These are phyloP conservation scores for Neoniphon sammara DNA, from an alignment of 2,797 vertebrate genomes.

Conservation along the genomic window DNA sequence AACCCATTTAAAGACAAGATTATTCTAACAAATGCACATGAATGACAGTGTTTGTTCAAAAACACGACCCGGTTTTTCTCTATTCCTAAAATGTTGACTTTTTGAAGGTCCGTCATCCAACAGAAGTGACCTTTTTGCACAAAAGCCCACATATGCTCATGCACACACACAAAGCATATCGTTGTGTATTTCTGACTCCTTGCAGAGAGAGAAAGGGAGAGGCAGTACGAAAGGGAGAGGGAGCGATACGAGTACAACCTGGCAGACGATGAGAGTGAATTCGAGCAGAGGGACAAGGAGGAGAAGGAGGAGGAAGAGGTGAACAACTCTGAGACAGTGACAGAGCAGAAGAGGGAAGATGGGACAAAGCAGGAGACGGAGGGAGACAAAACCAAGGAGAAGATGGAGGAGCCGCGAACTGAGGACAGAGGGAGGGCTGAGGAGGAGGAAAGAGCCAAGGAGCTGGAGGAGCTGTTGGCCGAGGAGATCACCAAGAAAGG, in stretches of 20 bases:
- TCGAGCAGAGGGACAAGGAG: conserved; percentile 50
- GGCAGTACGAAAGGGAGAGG: conserved; percentile 40
- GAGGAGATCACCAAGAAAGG: conserved; percentile 74
- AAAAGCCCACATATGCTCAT: not conserved
- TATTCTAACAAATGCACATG: too few relatives aligned
- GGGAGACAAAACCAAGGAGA: conserved; percentile 45
- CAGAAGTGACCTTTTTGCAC: not conserved
- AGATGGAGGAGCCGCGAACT: conserved; percentile 62
- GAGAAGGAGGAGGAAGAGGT: conserved; percentile 43
- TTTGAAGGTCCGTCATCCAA: too few relatives aligned
- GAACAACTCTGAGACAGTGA: conserved; percentile 4
- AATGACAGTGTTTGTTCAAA: too few relatives aligned
- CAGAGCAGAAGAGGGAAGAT: conserved; percentile 30
- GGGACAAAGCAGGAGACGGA: conserved; percentile 4
- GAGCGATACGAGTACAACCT: conserved; percentile 60
- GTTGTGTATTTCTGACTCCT: conserved; percentile 34
- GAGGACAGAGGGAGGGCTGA: conserved; percentile 56
- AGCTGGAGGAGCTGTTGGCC: conserved; percentile 76
- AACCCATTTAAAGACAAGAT: too few relatives aligned
- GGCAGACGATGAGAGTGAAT: conserved; percentile 60
- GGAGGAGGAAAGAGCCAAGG: conserved; percentile 73
- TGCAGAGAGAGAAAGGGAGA: conserved; percentile 71
- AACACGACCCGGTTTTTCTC: too few relatives aligned
- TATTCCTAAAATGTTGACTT: too few relatives aligned
- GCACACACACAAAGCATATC: not conserved